Evolutionary conservation across 2,113 vertebrate species (phyloP).

Genomic region (Butorides virescens): DNA sequence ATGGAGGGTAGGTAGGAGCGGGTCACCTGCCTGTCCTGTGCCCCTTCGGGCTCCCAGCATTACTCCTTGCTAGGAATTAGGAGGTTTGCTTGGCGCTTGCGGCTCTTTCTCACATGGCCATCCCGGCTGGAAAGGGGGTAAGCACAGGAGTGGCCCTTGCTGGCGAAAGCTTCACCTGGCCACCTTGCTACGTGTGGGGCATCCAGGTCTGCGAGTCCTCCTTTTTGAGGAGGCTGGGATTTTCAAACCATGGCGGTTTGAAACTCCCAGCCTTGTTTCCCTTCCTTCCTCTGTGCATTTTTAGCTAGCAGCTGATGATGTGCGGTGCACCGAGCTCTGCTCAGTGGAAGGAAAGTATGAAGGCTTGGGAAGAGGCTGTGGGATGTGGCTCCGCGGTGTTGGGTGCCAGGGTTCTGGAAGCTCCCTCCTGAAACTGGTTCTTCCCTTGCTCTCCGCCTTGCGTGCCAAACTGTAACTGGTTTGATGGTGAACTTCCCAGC

Average conservation of each 20-base stretch:
- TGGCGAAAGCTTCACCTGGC: neutral
- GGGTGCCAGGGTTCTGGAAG: neutral
- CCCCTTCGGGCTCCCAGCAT: neutral
- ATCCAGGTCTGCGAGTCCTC: fast-evolving
- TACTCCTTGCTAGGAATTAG: fast-evolving
- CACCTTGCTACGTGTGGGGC: neutral
- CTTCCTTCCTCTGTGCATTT: neutral
- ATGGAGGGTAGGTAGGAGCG: neutral
- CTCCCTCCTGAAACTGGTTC: neutral
- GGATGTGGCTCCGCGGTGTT: neutral
- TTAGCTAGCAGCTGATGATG: neutral
- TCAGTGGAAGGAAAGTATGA: neutral
- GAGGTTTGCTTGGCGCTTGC: neutral
- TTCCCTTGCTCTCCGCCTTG: neutral
- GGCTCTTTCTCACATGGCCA: fast-evolving
- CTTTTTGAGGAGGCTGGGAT: neutral
- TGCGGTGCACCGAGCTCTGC: neutral
- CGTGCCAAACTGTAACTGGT: neutral
- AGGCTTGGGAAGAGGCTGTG: neutral
- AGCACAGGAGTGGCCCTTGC: neutral
- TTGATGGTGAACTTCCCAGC: neutral
- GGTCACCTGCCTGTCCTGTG: neutral
- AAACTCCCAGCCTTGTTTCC: neutral
- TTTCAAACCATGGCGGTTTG: neutral
- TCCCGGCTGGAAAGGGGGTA: neutral